phyloP scores from a whole-genome alignment of 2,888 invertebrate species.

The Apocheima hispidaria region DNA sequence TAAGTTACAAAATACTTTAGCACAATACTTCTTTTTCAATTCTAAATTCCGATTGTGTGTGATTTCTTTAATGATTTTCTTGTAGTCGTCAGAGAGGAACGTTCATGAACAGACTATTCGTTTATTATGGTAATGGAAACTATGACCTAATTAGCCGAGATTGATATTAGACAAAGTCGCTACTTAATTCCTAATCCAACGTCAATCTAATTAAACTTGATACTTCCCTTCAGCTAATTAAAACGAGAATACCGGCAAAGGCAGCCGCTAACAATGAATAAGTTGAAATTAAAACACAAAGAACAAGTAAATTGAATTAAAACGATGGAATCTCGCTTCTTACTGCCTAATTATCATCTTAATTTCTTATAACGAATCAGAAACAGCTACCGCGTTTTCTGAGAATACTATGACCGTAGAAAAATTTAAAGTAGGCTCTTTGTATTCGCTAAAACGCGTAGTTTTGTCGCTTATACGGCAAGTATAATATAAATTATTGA shows the following conservation, averaged over 20 bases:
- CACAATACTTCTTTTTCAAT: neutral
- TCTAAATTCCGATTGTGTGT: neutral
- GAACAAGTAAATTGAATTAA: slow-evolving; percentile 54
- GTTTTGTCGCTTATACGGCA: slow-evolving; percentile 29
- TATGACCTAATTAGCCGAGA: slow-evolving; percentile 25
- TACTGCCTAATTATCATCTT: slow-evolving; percentile 70
- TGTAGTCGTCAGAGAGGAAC: neutral
- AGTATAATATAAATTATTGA: slow-evolving; percentile 52
- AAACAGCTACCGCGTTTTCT: slow-evolving; percentile 65
- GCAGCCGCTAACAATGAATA: slow-evolving; percentile 49
- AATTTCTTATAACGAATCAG: slow-evolving; percentile 67
- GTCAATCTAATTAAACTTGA: slow-evolving; percentile 38
- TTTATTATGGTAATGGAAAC: slow-evolving; percentile 21
- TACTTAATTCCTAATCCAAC: slow-evolving; percentile 30
- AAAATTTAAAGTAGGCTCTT: slow-evolving; percentile 58
- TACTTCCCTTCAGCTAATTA: slow-evolving; percentile 42
- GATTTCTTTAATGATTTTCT: neutral
- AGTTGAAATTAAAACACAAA: slow-evolving; percentile 50
- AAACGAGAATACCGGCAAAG: slow-evolving; percentile 43
- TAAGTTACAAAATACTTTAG: slow-evolving; percentile 1
- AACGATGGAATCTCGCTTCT: slow-evolving; percentile 58
- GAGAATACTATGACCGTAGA: slow-evolving; percentile 52
- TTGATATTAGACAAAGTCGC: slow-evolving; percentile 24
- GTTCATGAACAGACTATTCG: slow-evolving; percentile 14
- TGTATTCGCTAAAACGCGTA: slow-evolving; percentile 53